Evolutionary conservation across 1,140 invertebrate species (phyloP).

Genomic region (Asbolus verrucosus): DNA sequence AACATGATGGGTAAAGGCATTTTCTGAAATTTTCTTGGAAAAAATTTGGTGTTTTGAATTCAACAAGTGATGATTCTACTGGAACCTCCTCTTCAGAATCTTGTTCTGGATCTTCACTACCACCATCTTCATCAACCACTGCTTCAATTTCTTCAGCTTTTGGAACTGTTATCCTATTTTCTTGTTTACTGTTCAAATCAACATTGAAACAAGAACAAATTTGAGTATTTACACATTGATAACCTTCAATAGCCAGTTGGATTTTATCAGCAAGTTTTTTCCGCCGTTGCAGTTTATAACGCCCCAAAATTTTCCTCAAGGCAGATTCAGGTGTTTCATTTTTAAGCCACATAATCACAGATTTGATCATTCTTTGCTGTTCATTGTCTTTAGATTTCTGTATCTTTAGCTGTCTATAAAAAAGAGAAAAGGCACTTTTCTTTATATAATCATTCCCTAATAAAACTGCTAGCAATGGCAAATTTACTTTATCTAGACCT

Average conservation of each 20-base stretch:
- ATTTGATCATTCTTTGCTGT: slow-evolving; percentile 74
- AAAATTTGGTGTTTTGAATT: slow-evolving; percentile 71
- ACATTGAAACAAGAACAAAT: slow-evolving; percentile 71
- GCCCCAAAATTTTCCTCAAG: slow-evolving; percentile 73
- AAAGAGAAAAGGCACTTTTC: slow-evolving; percentile 74
- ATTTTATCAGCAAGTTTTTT: slow-evolving; percentile 70
- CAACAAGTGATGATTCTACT: not conserved
- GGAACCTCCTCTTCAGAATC: slow-evolving; percentile 48
- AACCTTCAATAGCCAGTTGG: slow-evolving; percentile 72
- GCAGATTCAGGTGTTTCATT: slow-evolving; percentile 77
- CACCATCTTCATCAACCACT: slow-evolving; percentile 44
- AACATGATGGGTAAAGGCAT: slow-evolving; percentile 71
- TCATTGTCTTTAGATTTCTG: slow-evolving; percentile 69
- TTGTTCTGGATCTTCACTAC: slow-evolving; percentile 50
- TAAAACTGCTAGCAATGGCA: slow-evolving; percentile 84
- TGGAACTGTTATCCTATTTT: slow-evolving; percentile 50
- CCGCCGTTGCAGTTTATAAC: slow-evolving; percentile 69
- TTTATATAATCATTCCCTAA: slow-evolving; percentile 91
- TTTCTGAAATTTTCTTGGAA: slow-evolving; percentile 72
- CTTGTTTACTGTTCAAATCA: slow-evolving; percentile 50
- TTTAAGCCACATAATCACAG: slow-evolving; percentile 79
- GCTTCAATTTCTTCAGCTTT: slow-evolving; percentile 52
- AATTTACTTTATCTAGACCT: slow-evolving; percentile 72
- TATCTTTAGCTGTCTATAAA: slow-evolving; percentile 76
- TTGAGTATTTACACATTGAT: slow-evolving; percentile 69